Evolutionary conservation across 2,888 invertebrate genomes (phyloP).

Genomic region (Drosophila fulvimacula): DNA sequence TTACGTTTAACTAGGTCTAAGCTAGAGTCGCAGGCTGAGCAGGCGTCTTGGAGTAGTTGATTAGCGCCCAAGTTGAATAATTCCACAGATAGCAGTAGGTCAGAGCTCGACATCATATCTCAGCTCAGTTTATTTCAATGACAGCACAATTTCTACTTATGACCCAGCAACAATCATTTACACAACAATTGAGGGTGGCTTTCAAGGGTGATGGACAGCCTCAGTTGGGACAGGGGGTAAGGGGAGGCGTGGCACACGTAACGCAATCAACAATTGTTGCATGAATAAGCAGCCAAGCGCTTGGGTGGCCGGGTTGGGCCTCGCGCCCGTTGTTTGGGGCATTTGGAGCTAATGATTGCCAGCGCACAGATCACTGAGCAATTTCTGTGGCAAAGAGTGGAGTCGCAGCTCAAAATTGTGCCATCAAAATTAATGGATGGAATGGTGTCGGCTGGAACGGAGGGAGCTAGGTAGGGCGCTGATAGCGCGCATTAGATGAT

Average conservation of each 20-base stretch:
- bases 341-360: conserved; percentile 70
- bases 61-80: conserved; percentile 33
- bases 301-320: neutral
- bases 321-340: conserved; percentile 43
- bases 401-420: conserved; percentile 62
- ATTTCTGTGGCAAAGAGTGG: conserved; percentile 37
- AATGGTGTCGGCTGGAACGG: neutral
- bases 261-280: conserved; percentile 78
- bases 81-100: conserved; percentile 46
- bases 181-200: conserved; percentile 33
- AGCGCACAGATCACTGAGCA: conserved; percentile 75
- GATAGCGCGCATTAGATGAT: conserved; percentile 22
- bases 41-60: neutral
- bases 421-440: conserved; percentile 71
- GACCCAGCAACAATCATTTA: conserved; percentile 71
- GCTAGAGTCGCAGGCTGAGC: neutral
- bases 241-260: conserved; percentile 23
- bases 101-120: conserved; percentile 51
- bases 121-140: conserved; percentile 56
- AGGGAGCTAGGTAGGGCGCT: neutral
- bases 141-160: conserved; percentile 68
- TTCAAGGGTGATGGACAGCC: neutral
- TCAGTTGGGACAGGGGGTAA: neutral
- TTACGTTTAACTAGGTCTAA: conserved; percentile 47
- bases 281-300: conserved; percentile 60